Base-by-base conservation (phyloP, 2,888 invertebrate genomes). In the Drosophila prostipennis region DNA sequence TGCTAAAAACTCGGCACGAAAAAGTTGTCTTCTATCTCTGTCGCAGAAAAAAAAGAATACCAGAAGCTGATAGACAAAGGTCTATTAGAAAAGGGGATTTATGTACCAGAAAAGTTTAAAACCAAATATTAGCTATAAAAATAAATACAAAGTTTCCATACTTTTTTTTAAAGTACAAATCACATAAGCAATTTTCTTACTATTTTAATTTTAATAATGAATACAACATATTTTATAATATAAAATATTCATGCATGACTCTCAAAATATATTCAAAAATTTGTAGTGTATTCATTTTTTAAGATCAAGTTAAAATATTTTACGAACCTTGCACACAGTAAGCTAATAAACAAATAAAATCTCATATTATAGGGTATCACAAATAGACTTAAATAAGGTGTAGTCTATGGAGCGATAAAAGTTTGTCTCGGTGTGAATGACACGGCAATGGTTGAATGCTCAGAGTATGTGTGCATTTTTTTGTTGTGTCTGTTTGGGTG, bases 1-100 rank as follows among this genome's bases (percentile, higher is more conserved):
- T 84, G 89, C 84, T 86, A 76, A 87, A 82, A 88, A 84, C 83
- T 86, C 76, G 51, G 67, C 64, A 68, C 57, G 64, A 57, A 74
- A 55, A 74, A 68, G 69, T 57, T 60, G 60, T 53, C 60, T 40
- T 46, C 52, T 34, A 45, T 39, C 37, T 23, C 16, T 7, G 23
- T 40, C 16, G 34, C 16, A 16, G 11, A 46, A 59, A 51, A 65
- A 19, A 40, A 69, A 43, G 7, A 43, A 56, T 4, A n/a, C 11
- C 19, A 45, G 29, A 43, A 32, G 49, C 39, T n/a, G 14, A 26
- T 34, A 56, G 56, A 56, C 13, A 68, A 26, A 32, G 16, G 37
- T 39, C n/a, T 19, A 11, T 11, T 32, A 70, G 69, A 11, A 59
- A 49, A 57, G 14, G 40, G 26, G 14, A 16, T 32, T n/a, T 29